A percentile compares a stretch with the other conserved stretches of the same genome.
phyloP scores from a whole-genome alignment of 2,888 invertebrate genomes.

The Amitus sp. region DNA sequence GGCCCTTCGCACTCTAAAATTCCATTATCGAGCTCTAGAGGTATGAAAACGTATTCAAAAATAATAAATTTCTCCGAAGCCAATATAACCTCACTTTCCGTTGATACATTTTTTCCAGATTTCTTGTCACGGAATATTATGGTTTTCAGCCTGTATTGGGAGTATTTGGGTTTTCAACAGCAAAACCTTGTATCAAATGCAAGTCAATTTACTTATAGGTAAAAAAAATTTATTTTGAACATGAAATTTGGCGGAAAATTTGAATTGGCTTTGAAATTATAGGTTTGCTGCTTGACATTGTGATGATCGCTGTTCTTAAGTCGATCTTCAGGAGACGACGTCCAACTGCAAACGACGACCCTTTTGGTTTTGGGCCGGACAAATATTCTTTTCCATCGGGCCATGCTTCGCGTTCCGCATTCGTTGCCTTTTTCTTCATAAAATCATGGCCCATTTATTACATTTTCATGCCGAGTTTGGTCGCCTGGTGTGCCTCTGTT shows the following conservation, averaged over 20 bases:
- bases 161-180: constrained; percentile 81
- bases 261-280: constrained; percentile 58
- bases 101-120: constrained; percentile 71
- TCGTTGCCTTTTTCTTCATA: constrained; percentile 79
- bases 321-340: constrained; percentile 81
- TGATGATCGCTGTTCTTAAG: constrained; percentile 81
- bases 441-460: constrained; percentile 72
- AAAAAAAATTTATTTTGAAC: constrained; percentile 49
- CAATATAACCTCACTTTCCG: constrained; percentile 10
- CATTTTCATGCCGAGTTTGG: constrained; percentile 72
- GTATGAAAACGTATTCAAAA: constrained; percentile 46
- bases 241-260: constrained; percentile 6
- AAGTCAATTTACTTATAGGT: constrained; percentile 89
- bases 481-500: constrained; percentile 81
- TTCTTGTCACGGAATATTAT: constrained; percentile 89
- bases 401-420: constrained; percentile 86
- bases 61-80: too few relatives aligned
- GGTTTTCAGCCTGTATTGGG: constrained; percentile 81
- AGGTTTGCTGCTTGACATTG: constrained; percentile 85
- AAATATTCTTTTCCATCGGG: constrained; percentile 95
- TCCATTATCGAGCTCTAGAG: constrained; percentile 69
- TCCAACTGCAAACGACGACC: constrained; percentile 73
- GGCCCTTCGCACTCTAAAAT: constrained; percentile 57
- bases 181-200: constrained; percentile 78
- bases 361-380: constrained; percentile 84